A percentile compares a stretch with the other conserved stretches of the same genome.
phyloP scores from a whole-genome alignment of 2,797 vertebrate species.

The Hapalemur alaotrensis region DNA sequence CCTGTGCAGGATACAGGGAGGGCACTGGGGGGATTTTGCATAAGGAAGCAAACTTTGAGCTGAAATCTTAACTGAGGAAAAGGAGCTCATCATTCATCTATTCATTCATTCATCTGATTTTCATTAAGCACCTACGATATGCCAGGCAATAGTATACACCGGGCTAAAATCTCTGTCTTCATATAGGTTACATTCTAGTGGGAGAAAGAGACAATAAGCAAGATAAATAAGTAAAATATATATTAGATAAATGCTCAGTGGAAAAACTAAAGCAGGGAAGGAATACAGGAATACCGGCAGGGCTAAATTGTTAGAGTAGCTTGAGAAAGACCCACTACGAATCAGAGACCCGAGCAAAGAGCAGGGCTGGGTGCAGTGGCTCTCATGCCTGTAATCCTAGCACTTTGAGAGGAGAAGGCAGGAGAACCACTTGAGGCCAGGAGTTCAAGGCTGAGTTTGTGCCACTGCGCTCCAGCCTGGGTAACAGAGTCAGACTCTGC shows the following conservation, averaged over 20 bases:
- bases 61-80: not conserved
- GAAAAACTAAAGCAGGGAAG: not conserved
- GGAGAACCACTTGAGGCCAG: not conserved
- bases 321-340: not conserved
- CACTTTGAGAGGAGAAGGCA: not conserved
- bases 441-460: not conserved
- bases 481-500: not conserved
- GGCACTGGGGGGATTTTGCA: fast-evolving
- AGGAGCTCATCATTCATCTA: not conserved
- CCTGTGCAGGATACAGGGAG: not conserved
- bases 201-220: not conserved
- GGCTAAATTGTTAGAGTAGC: not conserved
- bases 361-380: too few relatives aligned
- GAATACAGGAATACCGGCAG: not conserved
- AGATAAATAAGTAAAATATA: not conserved
- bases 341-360: not conserved
- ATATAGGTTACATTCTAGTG: not conserved
- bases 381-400: not conserved
- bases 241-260: not conserved
- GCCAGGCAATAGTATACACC: not conserved
- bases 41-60: not conserved
- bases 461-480: not conserved
- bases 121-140: not conserved
- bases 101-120: not conserved
- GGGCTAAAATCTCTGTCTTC: not conserved